Conservation (phyloP, 1,140 invertebrate genomes). For the Acromyrmex heyeri region DNA sequence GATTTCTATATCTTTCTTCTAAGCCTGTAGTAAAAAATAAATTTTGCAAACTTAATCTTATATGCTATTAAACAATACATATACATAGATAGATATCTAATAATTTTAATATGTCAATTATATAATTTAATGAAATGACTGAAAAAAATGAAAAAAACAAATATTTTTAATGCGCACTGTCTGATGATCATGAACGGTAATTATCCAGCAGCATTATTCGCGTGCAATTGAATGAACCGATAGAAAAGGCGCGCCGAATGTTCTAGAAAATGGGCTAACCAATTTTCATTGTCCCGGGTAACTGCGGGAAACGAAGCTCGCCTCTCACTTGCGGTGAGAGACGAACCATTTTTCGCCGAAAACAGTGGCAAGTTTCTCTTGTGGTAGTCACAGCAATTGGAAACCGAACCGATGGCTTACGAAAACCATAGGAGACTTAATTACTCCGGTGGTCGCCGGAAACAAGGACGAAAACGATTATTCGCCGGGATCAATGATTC, state of each 20-base stretch:
- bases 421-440: slow-evolving; percentile 84
- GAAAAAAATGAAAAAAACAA: neutral
- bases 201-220: slow-evolving; percentile 48
- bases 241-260: slow-evolving; percentile 33
- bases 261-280: slow-evolving; percentile 59
- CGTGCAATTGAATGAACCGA: slow-evolving; percentile 40
- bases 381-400: slow-evolving; percentile 79
- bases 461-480: slow-evolving; percentile 76
- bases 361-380: slow-evolving; percentile 65
- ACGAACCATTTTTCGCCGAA: slow-evolving; percentile 45
- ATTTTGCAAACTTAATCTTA: slow-evolving; percentile 11
- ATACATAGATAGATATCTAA: neutral
- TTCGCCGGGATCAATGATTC: slow-evolving; percentile 64
- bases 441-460: slow-evolving; percentile 79
- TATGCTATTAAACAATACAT: neutral
- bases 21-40: neutral
- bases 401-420: slow-evolving; percentile 76
- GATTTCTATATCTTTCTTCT: neutral
- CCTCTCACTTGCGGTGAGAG: slow-evolving; percentile 9
- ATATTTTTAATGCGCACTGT: neutral
- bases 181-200: slow-evolving; percentile 23
- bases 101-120: slow-evolving; percentile 2
- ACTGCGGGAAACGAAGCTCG: slow-evolving; percentile 9
- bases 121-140: neutral
- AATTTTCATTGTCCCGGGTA: slow-evolving; percentile 54